Percentiles rank a stretch among this genome's conserved stretches.
These are phyloP conservation scores for Lasius platythorax DNA, from an alignment of 2,888 invertebrate genomes.

Conservation along the genomic window DNA sequence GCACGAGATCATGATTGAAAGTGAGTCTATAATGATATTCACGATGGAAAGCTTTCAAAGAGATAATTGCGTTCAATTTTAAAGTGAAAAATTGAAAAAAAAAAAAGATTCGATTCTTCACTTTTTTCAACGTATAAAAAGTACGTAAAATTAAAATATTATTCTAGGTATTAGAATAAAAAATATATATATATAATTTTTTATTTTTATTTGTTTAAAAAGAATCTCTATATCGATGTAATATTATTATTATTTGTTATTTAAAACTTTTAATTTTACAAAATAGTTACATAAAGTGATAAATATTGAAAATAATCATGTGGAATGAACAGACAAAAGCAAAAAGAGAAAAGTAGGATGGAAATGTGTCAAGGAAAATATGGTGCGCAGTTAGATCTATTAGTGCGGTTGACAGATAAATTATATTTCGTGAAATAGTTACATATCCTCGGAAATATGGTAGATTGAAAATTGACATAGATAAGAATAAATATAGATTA, in stretches of 20 bases:
- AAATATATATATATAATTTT: background rate
- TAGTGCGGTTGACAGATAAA: conserved; percentile 32
- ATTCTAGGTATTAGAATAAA: background rate
- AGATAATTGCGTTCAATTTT: background rate
- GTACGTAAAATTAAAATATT: background rate
- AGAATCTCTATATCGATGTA: no score
- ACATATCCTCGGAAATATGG: conserved; percentile 4
- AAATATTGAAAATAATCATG: conserved; percentile 17
- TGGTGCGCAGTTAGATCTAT: background rate
- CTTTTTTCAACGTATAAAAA: background rate
- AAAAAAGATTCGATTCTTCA: background rate
- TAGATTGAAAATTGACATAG: background rate
- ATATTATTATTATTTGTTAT: conserved; percentile 4
- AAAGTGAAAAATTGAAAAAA: conserved; percentile 9
- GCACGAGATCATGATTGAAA: background rate
- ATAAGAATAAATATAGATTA: background rate
- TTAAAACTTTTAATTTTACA: background rate
- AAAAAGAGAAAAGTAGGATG: background rate
- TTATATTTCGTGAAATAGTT: conserved; percentile 25
- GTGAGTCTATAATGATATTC: background rate
- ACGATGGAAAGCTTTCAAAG: background rate
- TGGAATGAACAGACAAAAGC: background rate
- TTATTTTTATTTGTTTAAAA: conserved; percentile 9
- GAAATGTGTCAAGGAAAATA: conserved; percentile 44
- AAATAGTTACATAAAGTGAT: background rate